Base-by-base conservation (phyloP, 2,113 vertebrate genomes). In the Hydropotes inermis region DNA sequence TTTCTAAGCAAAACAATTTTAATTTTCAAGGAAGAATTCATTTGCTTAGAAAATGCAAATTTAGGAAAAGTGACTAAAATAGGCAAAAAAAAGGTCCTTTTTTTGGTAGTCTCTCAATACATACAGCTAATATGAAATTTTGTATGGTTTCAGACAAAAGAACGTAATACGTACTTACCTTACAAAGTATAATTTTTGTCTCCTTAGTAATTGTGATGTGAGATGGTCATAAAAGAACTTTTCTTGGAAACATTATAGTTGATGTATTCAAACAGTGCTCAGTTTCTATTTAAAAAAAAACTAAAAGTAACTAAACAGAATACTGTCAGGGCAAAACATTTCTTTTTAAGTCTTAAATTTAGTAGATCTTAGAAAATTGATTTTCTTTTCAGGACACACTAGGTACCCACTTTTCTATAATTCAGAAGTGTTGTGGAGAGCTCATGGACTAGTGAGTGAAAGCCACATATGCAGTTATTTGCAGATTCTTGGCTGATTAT, bases 291-390 rank as follows among this genome's bases (percentile, higher is more conserved):
- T 39, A 36, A 45, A 30, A 85, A 60, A 23, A 36, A 14, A 67
- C 50, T 61, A 16, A 60, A 98, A 97, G 60, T 96, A 96, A 39
- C 64, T 87, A 74, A 95, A 79, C 21, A 50, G 78, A 43, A 74
- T 84, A 82, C 54, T 52, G 9, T 81, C 21, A 81, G 86, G 43
- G 50, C 54, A 94, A 96, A 39, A 57, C 33, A 67, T 60, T 45
- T 52, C 39, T 33, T 19, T 25, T 82, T 84, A 88, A 94, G 25
- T 85, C 11, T 60, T 97, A 97, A 86, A 61, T 96, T 97, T 97
- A 96, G 52, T 64, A 89, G 11, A 50, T 88, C 39, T 81, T 91
- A 70, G n/a, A 92, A 96, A 92, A 91, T 84, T 97, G 36, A 96
- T 95, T 74, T 97, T 88, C 13, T 97, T 96, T 92, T 74, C 57